Conservation (phyloP, 2,113 vertebrate genomes). For the Gambusia holbrooki region DNA sequence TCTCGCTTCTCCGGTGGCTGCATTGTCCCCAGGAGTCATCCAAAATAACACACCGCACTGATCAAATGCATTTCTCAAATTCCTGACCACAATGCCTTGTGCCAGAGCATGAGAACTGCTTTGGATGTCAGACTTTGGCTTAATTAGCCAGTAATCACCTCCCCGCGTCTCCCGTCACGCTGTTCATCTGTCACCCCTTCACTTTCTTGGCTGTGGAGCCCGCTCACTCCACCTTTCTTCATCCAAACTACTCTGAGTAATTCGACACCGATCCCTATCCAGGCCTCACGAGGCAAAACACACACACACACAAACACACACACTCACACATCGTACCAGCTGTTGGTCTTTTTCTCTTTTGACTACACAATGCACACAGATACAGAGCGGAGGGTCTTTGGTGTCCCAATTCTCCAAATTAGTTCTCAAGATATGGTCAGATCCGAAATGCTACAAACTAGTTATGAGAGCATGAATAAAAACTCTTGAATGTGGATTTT, state of each 20-base stretch:
- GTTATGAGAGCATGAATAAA: too few relatives aligned
- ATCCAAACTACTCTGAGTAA: slow-evolving; percentile 60
- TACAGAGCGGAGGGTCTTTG: neutral
- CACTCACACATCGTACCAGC: slow-evolving; percentile 56
- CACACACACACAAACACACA: neutral
- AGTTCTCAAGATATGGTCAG: neutral
- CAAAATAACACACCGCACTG: slow-evolving; percentile 52
- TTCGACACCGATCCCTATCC: slow-evolving; percentile 55
- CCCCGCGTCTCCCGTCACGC: neutral
- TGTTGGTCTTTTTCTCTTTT: slow-evolving; percentile 47
- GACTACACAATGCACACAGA: slow-evolving; percentile 19
- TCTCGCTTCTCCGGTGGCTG: slow-evolving; percentile 53
- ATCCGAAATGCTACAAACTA: neutral
- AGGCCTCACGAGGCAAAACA: slow-evolving; percentile 62
- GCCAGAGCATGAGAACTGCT: slow-evolving; percentile 65
- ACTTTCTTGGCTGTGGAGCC: slow-evolving; percentile 41
- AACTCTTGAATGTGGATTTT: too few relatives aligned
- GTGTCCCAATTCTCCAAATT: slow-evolving; percentile 18
- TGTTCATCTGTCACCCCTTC: slow-evolving; percentile 61
- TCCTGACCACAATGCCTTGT: slow-evolving; percentile 71
- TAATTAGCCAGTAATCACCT: slow-evolving; percentile 42
- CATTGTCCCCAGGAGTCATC: slow-evolving; percentile 56
- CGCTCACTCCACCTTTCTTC: slow-evolving; percentile 54
- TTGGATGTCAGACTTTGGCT: slow-evolving; percentile 68
- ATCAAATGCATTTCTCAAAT: slow-evolving; percentile 81